A percentile compares a stretch with the other conserved stretches of the same genome.
phyloP scores from a whole-genome alignment of 2,888 invertebrate genomes.

The Pollenia labialis region DNA sequence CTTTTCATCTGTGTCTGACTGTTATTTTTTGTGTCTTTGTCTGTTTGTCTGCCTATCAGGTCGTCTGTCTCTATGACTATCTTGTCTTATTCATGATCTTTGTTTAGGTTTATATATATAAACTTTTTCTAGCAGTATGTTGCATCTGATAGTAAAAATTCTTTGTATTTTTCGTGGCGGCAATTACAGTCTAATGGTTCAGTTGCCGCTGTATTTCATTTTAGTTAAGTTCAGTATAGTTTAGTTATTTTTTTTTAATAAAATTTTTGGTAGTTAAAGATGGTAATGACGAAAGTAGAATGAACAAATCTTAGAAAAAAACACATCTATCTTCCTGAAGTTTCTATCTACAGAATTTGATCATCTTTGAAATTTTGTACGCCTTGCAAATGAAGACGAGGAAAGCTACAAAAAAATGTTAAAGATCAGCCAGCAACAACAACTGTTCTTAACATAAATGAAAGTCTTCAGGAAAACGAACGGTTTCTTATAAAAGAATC shows the following conservation, averaged over 20 bases:
- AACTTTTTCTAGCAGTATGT: constrained; percentile 31
- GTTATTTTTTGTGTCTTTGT: constrained; percentile 42
- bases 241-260: constrained; percentile 1
- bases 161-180: constrained; percentile 70
- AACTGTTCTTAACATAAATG: constrained; percentile 11
- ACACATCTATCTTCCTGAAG: constrained; percentile 51
- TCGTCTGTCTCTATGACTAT: constrained; percentile 43
- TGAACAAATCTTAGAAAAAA: constrained; percentile 13
- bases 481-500: background rate
- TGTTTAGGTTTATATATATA: constrained; percentile 38
- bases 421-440: constrained; percentile 29
- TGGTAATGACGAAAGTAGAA: constrained; percentile 57
- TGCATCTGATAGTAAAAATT: constrained; percentile 72
- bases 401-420: constrained; percentile 12
- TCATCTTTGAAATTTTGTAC: constrained; percentile 53
- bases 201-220: constrained; percentile 66
- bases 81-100: constrained; percentile 52
- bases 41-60: constrained; percentile 33
- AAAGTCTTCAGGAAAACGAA: constrained; percentile 16
- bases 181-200: constrained; percentile 73
- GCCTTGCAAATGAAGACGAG: constrained; percentile 39
- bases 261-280: constrained; percentile 17
- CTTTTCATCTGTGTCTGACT: constrained; percentile 48
- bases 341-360: constrained; percentile 51
- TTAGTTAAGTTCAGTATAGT: constrained; percentile 39